Percentiles rank a stretch among this genome's conserved stretches.
These are phyloP conservation scores for Argyresthia goedartella DNA, from an alignment of 2,888 invertebrate genomes.

Conservation along the genomic window DNA sequence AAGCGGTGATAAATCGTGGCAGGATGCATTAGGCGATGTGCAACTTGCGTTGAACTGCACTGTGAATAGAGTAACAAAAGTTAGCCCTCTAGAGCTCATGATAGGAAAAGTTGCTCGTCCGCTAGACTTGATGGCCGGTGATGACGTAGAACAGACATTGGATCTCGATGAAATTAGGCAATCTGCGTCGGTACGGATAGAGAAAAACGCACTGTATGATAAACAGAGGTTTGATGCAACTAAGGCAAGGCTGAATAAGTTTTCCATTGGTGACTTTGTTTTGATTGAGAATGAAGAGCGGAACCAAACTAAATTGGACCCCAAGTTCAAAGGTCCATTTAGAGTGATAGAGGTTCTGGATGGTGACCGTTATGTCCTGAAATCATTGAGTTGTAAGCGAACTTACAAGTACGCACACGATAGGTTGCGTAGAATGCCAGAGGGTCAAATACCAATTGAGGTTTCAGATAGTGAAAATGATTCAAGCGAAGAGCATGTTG, in stretches of 20 bases:
- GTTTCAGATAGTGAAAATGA: neutral
- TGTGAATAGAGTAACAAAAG: too few relatives aligned
- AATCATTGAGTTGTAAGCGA: constrained; percentile 7
- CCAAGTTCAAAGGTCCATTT: constrained; percentile 16
- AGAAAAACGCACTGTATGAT: constrained; percentile 5
- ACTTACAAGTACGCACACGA: constrained; percentile 5
- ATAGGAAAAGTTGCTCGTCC: too few relatives aligned
- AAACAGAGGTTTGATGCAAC: constrained; percentile 11
- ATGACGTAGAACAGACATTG: too few relatives aligned
- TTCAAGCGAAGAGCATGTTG: neutral
- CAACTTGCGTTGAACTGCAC: too few relatives aligned
- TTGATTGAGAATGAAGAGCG: constrained; percentile 14
- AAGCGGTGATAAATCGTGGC: too few relatives aligned
- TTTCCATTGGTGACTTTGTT: constrained; percentile 15
- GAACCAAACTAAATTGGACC: constrained; percentile 16
- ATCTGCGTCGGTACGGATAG: too few relatives aligned
- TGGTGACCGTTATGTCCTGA: constrained; percentile 13
- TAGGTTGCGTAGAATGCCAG: constrained; percentile 2
- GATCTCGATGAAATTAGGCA: too few relatives aligned
- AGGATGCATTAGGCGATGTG: too few relatives aligned
- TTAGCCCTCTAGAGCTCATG: too few relatives aligned
- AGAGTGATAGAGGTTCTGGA: constrained; percentile 11
- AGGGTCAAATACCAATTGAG: neutral
- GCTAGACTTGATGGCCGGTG: too few relatives aligned
- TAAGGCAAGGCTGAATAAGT: constrained; percentile 9